Base-by-base conservation (phyloP, 2,113 vertebrate genomes). In the Ochotona princeps region DNA sequence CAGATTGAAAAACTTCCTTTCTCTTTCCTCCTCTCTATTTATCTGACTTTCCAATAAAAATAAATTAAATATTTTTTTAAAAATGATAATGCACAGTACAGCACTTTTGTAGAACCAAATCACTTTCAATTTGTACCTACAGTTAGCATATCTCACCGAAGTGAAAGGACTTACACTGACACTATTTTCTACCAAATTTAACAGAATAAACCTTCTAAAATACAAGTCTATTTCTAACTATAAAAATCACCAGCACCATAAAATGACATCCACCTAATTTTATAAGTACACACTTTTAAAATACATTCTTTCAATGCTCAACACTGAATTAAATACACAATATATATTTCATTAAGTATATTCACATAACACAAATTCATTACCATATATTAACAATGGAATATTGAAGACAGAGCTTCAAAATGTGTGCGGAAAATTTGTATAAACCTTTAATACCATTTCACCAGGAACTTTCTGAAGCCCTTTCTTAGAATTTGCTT, bases 31-130 rank as follows among this genome's bases (percentile, higher is more conserved):
- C 38, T 44, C 38, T 44, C 38, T 44, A 44, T 44, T 3, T 44
- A 44, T 44, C 38, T 44, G 6, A 44, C 3, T 44, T 44, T 44
- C 38, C 38, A 44, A 44, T 44, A 44, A 44, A 44, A 44, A 44
- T 44, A 44, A 44, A 44, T 44, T 4, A n/a, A n/a, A n/a, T n/a
- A n/a, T n/a, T 6, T 44, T 44, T 44, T 44, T 4, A 44, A 44
- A 44, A 44, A 44, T 44, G 38, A 44, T 44, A 44, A 44, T 44
- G 6, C 38, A 44, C 38, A 44, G 38, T 10, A 63, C 8, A 89
- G 89, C 89, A 87, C 44, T 89, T 91, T 57, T 70, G 12, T 32
- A 35, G 7, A 86, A 94, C 26, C 54, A 91, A 83, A 87, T 89
- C 11, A 76, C 54, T 80, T 18, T 79, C 65, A 91, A 90, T 7